These are phyloP conservation scores for Charaxes varanes DNA, from an alignment of 1,140 invertebrate species.

Conservation along the genomic window DNA sequence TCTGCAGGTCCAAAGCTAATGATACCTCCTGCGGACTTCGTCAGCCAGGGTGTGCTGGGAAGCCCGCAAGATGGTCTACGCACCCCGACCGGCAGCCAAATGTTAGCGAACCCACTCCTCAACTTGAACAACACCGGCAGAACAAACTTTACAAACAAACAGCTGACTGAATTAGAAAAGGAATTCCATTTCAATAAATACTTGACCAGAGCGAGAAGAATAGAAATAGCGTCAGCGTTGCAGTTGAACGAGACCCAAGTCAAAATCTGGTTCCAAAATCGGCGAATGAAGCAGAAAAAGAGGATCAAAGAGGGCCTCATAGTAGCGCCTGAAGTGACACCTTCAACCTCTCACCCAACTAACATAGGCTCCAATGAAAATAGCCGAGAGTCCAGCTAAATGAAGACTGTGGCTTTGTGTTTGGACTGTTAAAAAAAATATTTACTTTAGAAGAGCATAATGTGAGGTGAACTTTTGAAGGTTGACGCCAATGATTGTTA, in stretches of 20 bases:
- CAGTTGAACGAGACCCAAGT: constrained; percentile 97
- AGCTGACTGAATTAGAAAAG: constrained; percentile 98
- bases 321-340: constrained; percentile 60
- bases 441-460: too few species aligned
- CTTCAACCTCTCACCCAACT: constrained; percentile 45
- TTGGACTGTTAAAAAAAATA: constrained; percentile 4
- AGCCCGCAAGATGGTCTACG: constrained; percentile 59
- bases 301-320: constrained; percentile 91
- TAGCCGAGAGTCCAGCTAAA: constrained; percentile 77
- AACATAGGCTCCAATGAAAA: constrained; percentile 75
- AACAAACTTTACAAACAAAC: constrained; percentile 99
- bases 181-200: constrained; percentile 99
- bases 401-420: constrained; percentile 3
- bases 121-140: constrained; percentile 89
- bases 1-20: constrained; percentile 82
- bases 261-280: constrained; percentile 95
- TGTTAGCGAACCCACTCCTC: constrained; percentile 70
- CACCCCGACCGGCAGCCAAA: constrained; percentile 53
- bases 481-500: too few species aligned
- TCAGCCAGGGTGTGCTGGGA: constrained; percentile 55
- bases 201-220: constrained; percentile 94
- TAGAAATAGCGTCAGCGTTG: constrained; percentile 97
- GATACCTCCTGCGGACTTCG: constrained; percentile 65
- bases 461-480: too few species aligned
- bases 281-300: constrained; percentile 96